These are phyloP conservation scores for Neogale vison DNA, from an alignment of 2,113 vertebrate species.

Conservation along the genomic window DNA sequence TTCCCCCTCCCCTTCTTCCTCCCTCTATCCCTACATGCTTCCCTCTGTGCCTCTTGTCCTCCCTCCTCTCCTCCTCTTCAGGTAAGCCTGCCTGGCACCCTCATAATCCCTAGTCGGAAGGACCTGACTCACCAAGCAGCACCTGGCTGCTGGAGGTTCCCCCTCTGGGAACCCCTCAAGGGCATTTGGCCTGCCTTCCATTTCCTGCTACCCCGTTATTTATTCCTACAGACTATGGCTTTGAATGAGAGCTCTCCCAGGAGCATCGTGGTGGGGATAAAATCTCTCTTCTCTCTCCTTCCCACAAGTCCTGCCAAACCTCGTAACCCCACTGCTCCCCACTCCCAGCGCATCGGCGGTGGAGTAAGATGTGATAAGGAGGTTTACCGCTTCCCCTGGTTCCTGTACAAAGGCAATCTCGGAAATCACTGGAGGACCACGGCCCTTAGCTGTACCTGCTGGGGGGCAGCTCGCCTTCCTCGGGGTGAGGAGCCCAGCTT, in stretches of 20 bases:
- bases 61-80: neutral
- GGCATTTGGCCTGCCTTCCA: neutral
- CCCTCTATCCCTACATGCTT: neutral
- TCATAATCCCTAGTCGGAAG: neutral
- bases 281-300: neutral
- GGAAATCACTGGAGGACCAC: fast-evolving
- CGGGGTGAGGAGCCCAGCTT: neutral
- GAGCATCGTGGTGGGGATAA: neutral
- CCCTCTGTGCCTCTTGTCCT: neutral
- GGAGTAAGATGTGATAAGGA: fast-evolving
- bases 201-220: neutral
- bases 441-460: neutral
- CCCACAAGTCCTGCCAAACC: neutral
- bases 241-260: neutral
- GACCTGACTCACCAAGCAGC: neutral
- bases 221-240: neutral
- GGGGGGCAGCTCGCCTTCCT: neutral
- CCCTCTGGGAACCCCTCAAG: neutral
- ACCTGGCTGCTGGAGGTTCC: neutral
- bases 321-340: fast-evolving
- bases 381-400: neutral
- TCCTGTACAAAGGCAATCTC: neutral
- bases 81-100: neutral
- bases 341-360: fast-evolving
- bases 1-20: neutral